Conservation (phyloP, 2,113 vertebrate genomes). For the Neolamprologus kungweensis region DNA sequence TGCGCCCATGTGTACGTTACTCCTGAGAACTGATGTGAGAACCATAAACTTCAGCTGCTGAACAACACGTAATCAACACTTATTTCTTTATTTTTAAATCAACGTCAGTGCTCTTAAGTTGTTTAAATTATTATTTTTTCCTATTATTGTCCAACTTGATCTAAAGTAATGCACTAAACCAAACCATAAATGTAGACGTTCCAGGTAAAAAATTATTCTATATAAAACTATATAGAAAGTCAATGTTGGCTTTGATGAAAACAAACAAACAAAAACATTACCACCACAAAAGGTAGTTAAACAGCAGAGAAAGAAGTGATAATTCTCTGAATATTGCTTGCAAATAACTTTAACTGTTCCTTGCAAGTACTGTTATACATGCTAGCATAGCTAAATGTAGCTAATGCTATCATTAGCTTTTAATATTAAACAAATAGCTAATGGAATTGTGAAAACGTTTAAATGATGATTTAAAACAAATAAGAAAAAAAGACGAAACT, state of each 20-base stretch:
- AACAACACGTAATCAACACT: neutral
- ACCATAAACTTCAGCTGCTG: neutral
- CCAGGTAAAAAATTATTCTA: neutral
- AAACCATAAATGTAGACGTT: neutral
- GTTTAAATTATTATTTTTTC: neutral
- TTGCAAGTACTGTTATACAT: neutral
- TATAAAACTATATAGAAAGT: neutral
- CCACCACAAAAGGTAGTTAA: neutral
- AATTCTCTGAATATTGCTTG: neutral
- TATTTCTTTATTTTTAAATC: neutral
- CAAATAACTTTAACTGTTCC: neutral
- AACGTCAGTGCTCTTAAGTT: accelerated
- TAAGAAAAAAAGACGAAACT: neutral
- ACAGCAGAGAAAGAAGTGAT: neutral
- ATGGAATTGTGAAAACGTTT: neutral
- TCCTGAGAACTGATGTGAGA: neutral
- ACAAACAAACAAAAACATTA: neutral
- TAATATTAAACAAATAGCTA: neutral
- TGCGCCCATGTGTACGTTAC: neutral
- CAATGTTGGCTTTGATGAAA: neutral
- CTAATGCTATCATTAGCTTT: neutral
- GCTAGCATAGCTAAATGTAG: neutral
- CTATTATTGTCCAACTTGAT: neutral
- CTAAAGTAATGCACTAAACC: neutral
- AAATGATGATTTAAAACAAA: neutral